Conservation (phyloP, 1,140 invertebrate species). For the Panagrolaimus sp. region DNA sequence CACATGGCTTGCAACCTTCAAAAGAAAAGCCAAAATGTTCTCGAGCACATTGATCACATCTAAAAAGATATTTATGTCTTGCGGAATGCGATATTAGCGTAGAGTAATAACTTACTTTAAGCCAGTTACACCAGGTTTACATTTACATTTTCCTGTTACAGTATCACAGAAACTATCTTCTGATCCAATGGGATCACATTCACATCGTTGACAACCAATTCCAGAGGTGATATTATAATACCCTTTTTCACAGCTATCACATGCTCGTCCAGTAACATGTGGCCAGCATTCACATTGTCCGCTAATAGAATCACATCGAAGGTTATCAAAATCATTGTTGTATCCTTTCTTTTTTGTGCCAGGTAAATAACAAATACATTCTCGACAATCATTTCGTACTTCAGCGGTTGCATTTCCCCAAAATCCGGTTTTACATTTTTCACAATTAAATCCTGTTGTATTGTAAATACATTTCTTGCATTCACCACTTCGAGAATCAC, state of each 20-base stretch:
- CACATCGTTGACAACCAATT: slow-evolving; percentile 72
- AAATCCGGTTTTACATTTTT: slow-evolving; percentile 76
- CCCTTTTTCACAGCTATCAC: slow-evolving; percentile 73
- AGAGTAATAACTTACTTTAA: neutral
- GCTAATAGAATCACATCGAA: slow-evolving; percentile 72
- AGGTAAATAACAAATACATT: slow-evolving; percentile 17
- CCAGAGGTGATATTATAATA: slow-evolving; percentile 69
- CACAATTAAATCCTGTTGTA: slow-evolving; percentile 75
- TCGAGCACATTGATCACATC: slow-evolving; percentile 75
- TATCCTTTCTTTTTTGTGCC: slow-evolving; percentile 62
- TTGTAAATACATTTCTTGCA: slow-evolving; percentile 95
- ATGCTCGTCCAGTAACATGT: slow-evolving; percentile 79
- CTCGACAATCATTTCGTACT: slow-evolving; percentile 37
- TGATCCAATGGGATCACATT: slow-evolving; percentile 74
- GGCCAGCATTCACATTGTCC: slow-evolving; percentile 80
- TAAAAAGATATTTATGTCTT: neutral
- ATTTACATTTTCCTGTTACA: slow-evolving; percentile 66
- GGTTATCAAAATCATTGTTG: slow-evolving; percentile 57
- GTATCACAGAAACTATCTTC: slow-evolving; percentile 68
- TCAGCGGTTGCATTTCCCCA: slow-evolving; percentile 60
- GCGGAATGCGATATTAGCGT: too few relatives aligned
- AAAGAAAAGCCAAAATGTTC: slow-evolving; percentile 81
- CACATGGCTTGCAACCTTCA: slow-evolving; percentile 76
- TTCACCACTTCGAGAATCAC: slow-evolving; percentile 75
- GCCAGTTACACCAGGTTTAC: neutral